A percentile compares a stretch with the other conserved stretches of the same genome.
phyloP scores from a whole-genome alignment of 2,113 vertebrate species.

The Rhabdomys dilectus region DNA sequence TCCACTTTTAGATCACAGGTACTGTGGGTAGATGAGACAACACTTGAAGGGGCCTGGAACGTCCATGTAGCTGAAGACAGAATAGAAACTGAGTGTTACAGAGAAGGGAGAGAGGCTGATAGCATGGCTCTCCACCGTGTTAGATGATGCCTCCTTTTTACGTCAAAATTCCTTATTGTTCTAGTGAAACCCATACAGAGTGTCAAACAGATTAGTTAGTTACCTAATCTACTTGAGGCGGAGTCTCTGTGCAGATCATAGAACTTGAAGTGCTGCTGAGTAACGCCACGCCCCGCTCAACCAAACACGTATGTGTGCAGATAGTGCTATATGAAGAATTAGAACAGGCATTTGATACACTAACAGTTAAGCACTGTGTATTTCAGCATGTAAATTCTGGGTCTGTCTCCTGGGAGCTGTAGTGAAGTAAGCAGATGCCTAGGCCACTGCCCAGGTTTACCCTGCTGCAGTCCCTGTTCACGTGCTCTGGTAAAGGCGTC shows the following conservation, averaged over 20 bases:
- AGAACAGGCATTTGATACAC: neutral
- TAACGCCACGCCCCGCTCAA: neutral
- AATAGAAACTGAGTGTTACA: neutral
- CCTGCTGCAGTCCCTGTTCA: neutral
- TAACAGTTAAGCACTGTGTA: neutral
- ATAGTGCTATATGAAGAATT: neutral
- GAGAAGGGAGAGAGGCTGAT: neutral
- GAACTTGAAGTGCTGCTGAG: neutral
- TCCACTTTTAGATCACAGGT: neutral
- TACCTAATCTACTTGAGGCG: neutral
- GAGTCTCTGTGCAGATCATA: neutral
- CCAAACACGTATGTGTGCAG: neutral
- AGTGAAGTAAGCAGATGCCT: neutral
- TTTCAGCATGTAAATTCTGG: neutral
- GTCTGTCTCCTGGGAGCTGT: neutral
- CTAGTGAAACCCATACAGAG: neutral
- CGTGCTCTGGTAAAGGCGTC: neutral
- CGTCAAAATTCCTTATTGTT: neutral
- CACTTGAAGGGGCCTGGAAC: neutral
- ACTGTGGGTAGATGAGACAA: neutral
- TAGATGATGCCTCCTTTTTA: neutral
- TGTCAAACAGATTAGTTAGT: neutral
- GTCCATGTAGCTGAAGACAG: neutral
- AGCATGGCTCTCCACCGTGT: neutral
- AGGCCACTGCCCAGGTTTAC: rapidly evolving